Percentiles rank a stretch among this genome's conserved stretches.
Evolutionary conservation across 2,888 invertebrate genomes (phyloP).

Genomic region (Marronus borbonicus): DNA sequence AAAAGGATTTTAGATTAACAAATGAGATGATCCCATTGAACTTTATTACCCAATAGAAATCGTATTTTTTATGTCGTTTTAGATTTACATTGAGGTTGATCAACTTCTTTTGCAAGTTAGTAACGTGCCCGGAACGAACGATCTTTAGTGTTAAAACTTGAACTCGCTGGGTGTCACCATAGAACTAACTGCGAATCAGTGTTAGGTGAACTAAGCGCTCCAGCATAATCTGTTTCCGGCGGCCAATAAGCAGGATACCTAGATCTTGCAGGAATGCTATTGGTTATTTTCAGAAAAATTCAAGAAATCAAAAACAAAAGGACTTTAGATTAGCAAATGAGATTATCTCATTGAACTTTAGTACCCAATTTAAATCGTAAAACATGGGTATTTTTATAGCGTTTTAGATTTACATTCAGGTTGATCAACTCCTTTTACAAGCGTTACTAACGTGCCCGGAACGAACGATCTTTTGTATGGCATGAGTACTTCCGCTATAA

Average conservation of each 20-base stretch:
- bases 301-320: too few species aligned
- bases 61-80: too few species aligned
- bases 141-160: slow-evolving; percentile 17
- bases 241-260: slow-evolving; percentile 68
- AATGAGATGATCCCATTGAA: too few species aligned
- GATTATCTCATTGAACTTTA: too few species aligned
- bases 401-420: neutral
- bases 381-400: neutral
- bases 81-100: neutral
- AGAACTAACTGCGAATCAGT: slow-evolving; percentile 67
- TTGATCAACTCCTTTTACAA: neutral
- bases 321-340: too few species aligned
- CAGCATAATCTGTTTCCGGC: slow-evolving; percentile 67
- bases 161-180: slow-evolving; percentile 62
- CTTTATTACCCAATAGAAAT: neutral
- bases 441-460: slow-evolving; percentile 7
- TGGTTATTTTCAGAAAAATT: too few species aligned
- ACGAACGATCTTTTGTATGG: slow-evolving; percentile 32
- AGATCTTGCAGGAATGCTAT: slow-evolving; percentile 51
- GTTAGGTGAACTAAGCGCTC: slow-evolving; percentile 65
- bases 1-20: too few species aligned
- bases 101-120: slow-evolving; percentile 3
- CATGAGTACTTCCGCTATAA: slow-evolving; percentile 1
- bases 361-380: neutral
- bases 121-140: slow-evolving; percentile 17